These are phyloP conservation scores for Haemorhous mexicanus DNA, from an alignment of 2,113 vertebrate genomes.

Conservation along the genomic window DNA sequence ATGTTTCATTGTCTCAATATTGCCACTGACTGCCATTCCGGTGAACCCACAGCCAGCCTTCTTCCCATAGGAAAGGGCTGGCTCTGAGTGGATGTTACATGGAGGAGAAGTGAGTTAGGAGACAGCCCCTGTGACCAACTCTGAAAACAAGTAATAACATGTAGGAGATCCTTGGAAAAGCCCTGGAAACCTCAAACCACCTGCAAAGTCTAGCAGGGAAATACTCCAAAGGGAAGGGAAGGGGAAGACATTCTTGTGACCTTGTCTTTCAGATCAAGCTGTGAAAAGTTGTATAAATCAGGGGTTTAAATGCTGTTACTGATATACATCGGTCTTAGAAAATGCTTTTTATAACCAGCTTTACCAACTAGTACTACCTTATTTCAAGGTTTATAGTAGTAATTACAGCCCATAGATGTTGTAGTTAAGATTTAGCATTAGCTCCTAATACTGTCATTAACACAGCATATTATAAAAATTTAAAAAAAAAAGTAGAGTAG, in stretches of 20 bases:
- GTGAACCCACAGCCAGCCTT: fast-evolving
- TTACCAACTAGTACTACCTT: neutral
- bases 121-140: neutral
- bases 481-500: neutral
- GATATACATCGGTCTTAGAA: neutral
- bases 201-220: neutral
- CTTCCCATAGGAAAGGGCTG: neutral
- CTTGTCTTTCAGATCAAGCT: neutral
- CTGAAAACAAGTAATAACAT: neutral
- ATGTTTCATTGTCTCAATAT: neutral
- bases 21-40: fast-evolving
- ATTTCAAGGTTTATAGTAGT: neutral
- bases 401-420: neutral
- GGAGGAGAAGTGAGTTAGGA: neutral
- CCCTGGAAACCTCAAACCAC: neutral
- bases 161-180: neutral
- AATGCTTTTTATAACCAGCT: neutral
- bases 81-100: neutral
- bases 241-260: neutral
- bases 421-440: conserved; percentile 9
- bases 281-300: neutral
- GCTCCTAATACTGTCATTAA: conserved; percentile 10
- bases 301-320: neutral
- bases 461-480: neutral
- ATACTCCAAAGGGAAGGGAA: neutral